A percentile compares a stretch with the other conserved stretches of the same genome.
Conservation (phyloP, 1,140 invertebrate genomes). For the Macrostomum lignano region DNA sequence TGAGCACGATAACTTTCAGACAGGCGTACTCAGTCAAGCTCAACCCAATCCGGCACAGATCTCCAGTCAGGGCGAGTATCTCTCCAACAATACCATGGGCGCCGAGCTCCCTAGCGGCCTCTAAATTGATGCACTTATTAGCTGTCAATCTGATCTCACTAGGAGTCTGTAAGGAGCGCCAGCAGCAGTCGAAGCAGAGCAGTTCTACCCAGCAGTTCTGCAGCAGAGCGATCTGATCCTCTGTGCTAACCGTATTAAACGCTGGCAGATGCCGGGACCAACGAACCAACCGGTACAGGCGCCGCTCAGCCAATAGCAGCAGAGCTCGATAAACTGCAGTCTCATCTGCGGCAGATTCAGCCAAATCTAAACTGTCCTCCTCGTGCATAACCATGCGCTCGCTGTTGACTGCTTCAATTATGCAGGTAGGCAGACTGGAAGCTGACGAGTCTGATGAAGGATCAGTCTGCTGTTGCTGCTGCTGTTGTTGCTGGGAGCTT, state of each 20-base stretch:
- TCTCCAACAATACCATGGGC: slow-evolving; percentile 45
- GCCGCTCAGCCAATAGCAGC: slow-evolving; percentile 47
- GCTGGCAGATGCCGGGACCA: slow-evolving; percentile 87
- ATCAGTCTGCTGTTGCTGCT: too few relatives aligned
- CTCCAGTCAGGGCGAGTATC: slow-evolving; percentile 73
- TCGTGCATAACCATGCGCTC: neutral
- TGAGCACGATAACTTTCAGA: slow-evolving; percentile 61
- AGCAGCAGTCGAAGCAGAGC: slow-evolving; percentile 38
- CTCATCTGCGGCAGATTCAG: slow-evolving; percentile 2
- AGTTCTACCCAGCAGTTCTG: slow-evolving; percentile 93
- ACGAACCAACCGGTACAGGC: slow-evolving; percentile 83
- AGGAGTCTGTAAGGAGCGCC: slow-evolving; percentile 14
- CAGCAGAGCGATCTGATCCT: slow-evolving; percentile 75
- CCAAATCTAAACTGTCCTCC: neutral
- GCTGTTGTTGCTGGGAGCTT: too few relatives aligned
- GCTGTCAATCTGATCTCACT: slow-evolving; percentile 35
- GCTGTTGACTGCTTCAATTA: too few relatives aligned
- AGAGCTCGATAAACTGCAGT: slow-evolving; percentile 8
- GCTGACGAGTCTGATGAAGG: too few relatives aligned
- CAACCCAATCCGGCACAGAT: slow-evolving; percentile 54
- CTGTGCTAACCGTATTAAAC: slow-evolving; percentile 81
- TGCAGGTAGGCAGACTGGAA: too few relatives aligned
- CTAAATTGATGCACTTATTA: slow-evolving; percentile 40
- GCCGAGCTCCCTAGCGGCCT: slow-evolving; percentile 40
- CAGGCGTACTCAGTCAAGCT: slow-evolving; percentile 85